Conservation (phyloP, 1,140 invertebrate species). For the Episyrphus balteatus region DNA sequence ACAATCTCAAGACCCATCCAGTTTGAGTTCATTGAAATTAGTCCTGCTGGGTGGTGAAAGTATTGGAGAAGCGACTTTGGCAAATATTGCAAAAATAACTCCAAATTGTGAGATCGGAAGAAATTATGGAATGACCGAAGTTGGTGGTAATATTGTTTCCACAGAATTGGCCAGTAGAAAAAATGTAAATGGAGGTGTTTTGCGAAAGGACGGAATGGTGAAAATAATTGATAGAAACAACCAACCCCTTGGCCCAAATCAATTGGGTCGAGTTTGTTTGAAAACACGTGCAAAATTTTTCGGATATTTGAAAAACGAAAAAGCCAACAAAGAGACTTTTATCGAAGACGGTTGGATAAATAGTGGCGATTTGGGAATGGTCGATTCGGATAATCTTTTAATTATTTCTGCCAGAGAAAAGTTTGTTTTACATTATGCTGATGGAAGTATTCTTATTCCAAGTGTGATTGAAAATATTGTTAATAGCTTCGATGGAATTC, state of each 20-base stretch:
- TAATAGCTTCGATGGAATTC: too few species aligned
- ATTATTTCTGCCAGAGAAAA: conserved; percentile 2
- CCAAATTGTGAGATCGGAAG: not conserved
- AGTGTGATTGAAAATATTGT: too few species aligned
- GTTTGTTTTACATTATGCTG: too few species aligned
- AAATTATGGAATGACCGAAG: conserved; percentile 4
- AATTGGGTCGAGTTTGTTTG: not conserved
- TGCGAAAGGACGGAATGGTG: not conserved
- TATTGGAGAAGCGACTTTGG: not conserved
- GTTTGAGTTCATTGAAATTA: not conserved
- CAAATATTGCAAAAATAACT: not conserved
- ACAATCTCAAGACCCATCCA: not conserved
- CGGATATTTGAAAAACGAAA: conserved; percentile 2
- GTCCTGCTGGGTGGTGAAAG: conserved; percentile 1
- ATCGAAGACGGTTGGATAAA: not conserved
- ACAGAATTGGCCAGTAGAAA: not conserved
- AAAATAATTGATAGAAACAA: conserved; percentile 2
- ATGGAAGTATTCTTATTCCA: too few species aligned
- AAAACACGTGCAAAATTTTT: not conserved
- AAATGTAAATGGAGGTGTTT: conserved; percentile 1
- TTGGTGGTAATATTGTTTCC: not conserved
- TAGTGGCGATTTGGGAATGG: conserved; percentile 4
- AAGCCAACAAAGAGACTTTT: not conserved
- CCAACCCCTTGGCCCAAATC: conserved; percentile 1
- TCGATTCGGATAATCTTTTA: conserved; percentile 1